phyloP scores from a whole-genome alignment of 2,113 vertebrate species.

The Poecile atricapillus region DNA sequence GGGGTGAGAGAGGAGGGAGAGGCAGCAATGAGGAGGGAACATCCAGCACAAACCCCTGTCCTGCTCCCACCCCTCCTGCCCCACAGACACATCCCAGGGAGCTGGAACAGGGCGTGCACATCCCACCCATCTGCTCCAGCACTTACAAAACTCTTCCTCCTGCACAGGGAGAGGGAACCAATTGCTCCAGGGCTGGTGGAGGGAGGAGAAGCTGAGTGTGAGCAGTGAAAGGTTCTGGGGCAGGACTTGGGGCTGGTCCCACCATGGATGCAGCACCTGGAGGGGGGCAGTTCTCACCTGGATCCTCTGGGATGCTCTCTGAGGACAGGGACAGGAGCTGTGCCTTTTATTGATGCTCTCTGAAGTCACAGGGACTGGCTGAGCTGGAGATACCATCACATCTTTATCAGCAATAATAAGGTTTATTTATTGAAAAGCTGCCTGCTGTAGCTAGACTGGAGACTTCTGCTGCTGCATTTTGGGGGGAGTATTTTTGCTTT shows the following conservation, averaged over 20 bases:
- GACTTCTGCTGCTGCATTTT: not conserved
- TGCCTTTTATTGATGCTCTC: not conserved
- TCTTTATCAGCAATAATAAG: not conserved
- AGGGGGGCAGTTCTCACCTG: not conserved
- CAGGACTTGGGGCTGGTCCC: fast-evolving
- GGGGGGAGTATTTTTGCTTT: not conserved
- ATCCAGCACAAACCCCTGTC: not conserved
- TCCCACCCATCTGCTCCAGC: not conserved
- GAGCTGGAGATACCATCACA: not conserved
- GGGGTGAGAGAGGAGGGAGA: not conserved
- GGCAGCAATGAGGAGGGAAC: not conserved
- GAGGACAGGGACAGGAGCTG: not conserved
- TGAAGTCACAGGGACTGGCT: not conserved
- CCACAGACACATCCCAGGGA: not conserved
- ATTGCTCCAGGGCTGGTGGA: fast-evolving
- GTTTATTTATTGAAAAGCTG: not conserved
- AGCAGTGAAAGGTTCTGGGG: not conserved
- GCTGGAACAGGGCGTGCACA: not conserved
- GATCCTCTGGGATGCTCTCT: fast-evolving
- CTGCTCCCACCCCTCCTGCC: not conserved
- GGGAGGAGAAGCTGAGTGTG: not conserved
- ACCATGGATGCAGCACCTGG: fast-evolving
- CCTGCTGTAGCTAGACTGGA: not conserved
- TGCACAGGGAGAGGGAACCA: not conserved
- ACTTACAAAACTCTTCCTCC: not conserved